phyloP scores from a whole-genome alignment of 2,797 vertebrate genomes.

The Chromis chromis region DNA sequence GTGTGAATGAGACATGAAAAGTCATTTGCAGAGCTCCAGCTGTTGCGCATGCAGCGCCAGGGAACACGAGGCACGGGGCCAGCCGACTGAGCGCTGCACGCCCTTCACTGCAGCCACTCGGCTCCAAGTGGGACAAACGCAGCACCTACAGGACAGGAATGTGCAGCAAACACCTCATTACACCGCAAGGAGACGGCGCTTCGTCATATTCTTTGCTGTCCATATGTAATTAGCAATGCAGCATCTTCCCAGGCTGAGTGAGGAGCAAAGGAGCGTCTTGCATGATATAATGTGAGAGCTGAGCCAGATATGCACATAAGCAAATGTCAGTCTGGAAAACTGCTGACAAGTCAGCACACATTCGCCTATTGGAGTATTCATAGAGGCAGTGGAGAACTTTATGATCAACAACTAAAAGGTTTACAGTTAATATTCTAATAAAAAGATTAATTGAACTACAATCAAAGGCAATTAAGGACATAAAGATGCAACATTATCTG shows the following conservation, averaged over 20 bases:
- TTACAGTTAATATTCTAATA: not conserved
- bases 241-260: not conserved
- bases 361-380: not conserved
- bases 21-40: conserved; percentile 54
- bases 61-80: conserved; percentile 45
- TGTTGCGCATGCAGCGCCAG: conserved; percentile 44
- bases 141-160: conserved; percentile 26
- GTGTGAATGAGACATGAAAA: conserved; percentile 39
- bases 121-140: conserved; percentile 39
- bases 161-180: conserved; percentile 31
- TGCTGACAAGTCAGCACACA: conserved; percentile 16
- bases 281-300: not conserved
- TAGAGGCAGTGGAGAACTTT: not conserved
- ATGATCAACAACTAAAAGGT: not conserved
- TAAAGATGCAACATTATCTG: too few relatives aligned
- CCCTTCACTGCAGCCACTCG: conserved; percentile 43
- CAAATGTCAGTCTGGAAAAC: conserved; percentile 1
- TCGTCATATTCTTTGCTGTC: not conserved
- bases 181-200: not conserved
- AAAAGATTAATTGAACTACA: not conserved
- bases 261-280: not conserved
- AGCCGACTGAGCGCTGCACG: conserved; percentile 20
- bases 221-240: not conserved
- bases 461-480: too few relatives aligned
- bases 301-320: conserved; percentile 27